Conservation (phyloP, 2,888 invertebrate genomes). For the Rhyacophila evoluta region DNA sequence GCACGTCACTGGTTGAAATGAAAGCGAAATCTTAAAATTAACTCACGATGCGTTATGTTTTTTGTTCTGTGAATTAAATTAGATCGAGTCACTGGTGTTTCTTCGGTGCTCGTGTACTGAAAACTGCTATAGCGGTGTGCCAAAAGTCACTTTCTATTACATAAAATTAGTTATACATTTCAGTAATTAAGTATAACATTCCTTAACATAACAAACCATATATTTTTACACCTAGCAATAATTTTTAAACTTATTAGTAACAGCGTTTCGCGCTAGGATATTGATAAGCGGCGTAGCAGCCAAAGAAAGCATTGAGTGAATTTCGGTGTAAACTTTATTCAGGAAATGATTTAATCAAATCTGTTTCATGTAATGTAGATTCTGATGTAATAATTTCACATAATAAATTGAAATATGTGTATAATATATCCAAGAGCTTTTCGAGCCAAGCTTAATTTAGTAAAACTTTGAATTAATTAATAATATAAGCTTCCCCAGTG, state of each 20-base stretch:
- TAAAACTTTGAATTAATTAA: no score
- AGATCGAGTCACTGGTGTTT: slow-evolving; percentile 12
- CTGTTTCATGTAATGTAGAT: background rate
- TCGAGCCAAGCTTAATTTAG: background rate
- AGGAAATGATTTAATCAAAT: background rate
- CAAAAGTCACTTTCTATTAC: no score
- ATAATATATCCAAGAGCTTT: background rate
- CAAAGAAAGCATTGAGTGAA: no score
- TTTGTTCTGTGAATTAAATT: slow-evolving; percentile 1
- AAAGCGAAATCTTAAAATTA: slow-evolving; percentile 14
- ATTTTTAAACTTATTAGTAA: no score
- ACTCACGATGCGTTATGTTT: slow-evolving; percentile 7
- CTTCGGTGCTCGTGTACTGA: slow-evolving; percentile 9
- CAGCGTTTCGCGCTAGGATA: no score
- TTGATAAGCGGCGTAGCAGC: no score
- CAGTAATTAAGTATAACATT: no score
- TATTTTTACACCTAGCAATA: no score
- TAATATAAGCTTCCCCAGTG: no score
- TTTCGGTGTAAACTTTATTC: no score
- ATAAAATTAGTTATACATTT: no score
- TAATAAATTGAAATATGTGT: background rate
- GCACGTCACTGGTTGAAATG: background rate
- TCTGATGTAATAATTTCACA: background rate
- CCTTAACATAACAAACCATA: no score
- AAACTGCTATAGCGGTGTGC: background rate